Evolutionary conservation across 2,797 vertebrate species (phyloP).

Genomic region (Vireo griseus): DNA sequence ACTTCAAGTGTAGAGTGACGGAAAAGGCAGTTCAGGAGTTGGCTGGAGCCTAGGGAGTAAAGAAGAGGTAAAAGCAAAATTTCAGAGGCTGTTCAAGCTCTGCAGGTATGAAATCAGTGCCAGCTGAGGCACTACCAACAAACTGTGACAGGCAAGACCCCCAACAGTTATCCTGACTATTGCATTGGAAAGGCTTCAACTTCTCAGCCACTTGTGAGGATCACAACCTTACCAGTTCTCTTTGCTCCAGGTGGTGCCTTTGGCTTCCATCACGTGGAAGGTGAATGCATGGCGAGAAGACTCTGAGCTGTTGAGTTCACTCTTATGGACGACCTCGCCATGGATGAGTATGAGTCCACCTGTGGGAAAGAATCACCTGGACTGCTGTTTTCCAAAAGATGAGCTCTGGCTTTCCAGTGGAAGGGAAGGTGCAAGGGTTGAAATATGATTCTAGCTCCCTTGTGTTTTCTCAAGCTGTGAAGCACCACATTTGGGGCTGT

Average conservation of each 20-base stretch:
- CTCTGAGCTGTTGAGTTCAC: conserved; percentile 82
- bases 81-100: not conserved
- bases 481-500: rapidly evolving
- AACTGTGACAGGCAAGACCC: not conserved
- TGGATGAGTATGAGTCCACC: conserved; percentile 89
- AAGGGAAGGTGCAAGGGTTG: not conserved
- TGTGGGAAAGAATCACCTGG: conserved; percentile 20
- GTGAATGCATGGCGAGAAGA: conserved; percentile 87
- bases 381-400: not conserved
- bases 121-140: not conserved
- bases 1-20: conserved; percentile 77
- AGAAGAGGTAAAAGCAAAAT: not conserved
- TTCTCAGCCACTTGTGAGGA: not conserved
- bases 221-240: conserved; percentile 87
- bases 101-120: rapidly evolving
- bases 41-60: conserved; percentile 86
- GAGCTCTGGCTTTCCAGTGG: not conserved
- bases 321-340: conserved; percentile 91
- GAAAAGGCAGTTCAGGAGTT: conserved; percentile 87
- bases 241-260: conserved; percentile 84
- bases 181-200: rapidly evolving
- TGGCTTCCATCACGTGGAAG: conserved; percentile 92
- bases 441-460: not conserved
- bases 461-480: not conserved
- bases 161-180: not conserved